Base-by-base conservation (phyloP, 1,140 invertebrate genomes). In the Sitobion miscanthi region DNA sequence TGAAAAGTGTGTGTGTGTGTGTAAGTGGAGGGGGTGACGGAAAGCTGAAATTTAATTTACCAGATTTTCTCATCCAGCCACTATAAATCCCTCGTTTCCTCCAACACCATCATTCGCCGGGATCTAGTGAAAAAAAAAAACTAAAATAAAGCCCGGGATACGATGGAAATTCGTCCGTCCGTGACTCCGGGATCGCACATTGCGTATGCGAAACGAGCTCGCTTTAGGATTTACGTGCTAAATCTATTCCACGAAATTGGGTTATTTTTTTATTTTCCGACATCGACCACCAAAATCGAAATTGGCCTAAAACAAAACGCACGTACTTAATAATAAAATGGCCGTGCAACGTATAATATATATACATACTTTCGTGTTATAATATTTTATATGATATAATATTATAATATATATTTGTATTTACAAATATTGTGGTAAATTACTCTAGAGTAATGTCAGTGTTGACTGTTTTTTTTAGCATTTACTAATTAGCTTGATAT, bases 1-100 rank as follows among this genome's bases (percentile, higher is more conserved):
- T 35, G 35, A 35, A 35, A 35, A 35, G 20, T 69, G 4, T 69
- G 0, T 62, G 6, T 62, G 8, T 62, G 25, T 14, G n/a, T n/a
- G 30, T 35, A 4, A 20, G 2, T 77, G 62, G n/a, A 77, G 11
- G 1, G 62, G 30, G 62, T 77, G 62, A n/a, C n/a, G n/a, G 62
- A 77, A 77, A 77, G n/a, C n/a, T 77, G 62, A 77, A 77, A 77
- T 77, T 77, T 77, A 77, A 77, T 77, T 77, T 77, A 77, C 62
- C 30, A 77, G 62, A 77, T 77, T 77, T 77, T 17, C 62, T 77
- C 62, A n/a, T 77, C n/a, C 62, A n/a, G 62, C 62, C 14, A 77
- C 62, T 35, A 35, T 77, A 77, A 77, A 77, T 77, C 62, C 62
- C 62, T 77, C 62, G 25, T 69, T 69, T 30, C 62, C 23, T 69